Conservation (phyloP, 2,797 vertebrate genomes). For the Bradypus variegatus region DNA sequence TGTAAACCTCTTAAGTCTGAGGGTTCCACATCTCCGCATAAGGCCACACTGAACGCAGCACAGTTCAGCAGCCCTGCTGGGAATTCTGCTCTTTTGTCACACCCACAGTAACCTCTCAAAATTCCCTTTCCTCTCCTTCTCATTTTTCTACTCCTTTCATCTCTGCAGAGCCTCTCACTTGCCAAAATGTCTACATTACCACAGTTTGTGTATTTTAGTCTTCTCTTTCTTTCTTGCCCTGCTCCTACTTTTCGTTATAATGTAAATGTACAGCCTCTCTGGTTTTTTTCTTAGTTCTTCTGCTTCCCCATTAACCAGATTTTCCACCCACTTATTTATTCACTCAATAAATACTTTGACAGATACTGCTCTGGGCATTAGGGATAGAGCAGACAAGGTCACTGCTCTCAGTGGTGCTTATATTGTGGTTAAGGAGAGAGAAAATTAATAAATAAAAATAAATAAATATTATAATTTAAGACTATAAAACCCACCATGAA, state of each 20-base stretch:
- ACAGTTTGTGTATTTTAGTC: not conserved
- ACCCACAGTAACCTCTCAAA: not conserved
- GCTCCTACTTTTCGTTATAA: not conserved
- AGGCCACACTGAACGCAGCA: not conserved
- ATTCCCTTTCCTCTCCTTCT: not conserved
- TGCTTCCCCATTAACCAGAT: not conserved
- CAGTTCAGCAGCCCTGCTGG: not conserved
- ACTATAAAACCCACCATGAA: not conserved
- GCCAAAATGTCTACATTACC: not conserved
- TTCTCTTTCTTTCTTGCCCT: not conserved
- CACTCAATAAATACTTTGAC: conserved; percentile 12
- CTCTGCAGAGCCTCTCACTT: not conserved
- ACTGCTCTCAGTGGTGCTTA: not conserved
- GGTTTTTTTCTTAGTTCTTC: not conserved
- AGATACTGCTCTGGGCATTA: not conserved
- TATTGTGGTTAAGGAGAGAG: not conserved
- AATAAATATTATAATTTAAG: not conserved
- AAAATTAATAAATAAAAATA: not conserved
- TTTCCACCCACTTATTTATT: conserved; percentile 1
- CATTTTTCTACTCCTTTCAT: not conserved
- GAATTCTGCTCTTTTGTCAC: not conserved
- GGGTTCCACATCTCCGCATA: not conserved
- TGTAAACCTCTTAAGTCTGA: not conserved
- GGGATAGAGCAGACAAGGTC: not conserved
- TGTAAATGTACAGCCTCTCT: not conserved